Evolutionary conservation across 2,888 invertebrate species (phyloP), one percentile per base, ranked within the genome.

Genomic region (Coleophora flavipennella): DNA sequence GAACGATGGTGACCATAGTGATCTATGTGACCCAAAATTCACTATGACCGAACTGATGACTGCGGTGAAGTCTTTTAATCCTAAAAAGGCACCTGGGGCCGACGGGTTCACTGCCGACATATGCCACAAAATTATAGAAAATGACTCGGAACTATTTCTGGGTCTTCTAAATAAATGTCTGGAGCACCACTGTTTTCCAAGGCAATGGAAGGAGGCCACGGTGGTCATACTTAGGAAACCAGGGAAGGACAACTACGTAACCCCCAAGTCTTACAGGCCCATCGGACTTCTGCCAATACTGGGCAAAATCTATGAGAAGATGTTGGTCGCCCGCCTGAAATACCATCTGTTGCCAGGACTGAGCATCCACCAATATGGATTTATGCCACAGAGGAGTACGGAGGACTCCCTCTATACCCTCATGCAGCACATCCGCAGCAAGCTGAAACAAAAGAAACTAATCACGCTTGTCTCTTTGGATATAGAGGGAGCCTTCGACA

Each of bases 91-190:
- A 0, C 52, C 51, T 0, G 52, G 50, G 6, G 28, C 33, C 1
- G 51, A 55, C 8, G 48, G 51, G 1, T 28, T 50, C 3, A 48
- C 48, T 0, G 41, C 53, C 0, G 50, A 53, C 12, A 54, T 56
- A 1, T 51, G 49, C 27, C 14, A 12, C 1, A 11, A 8, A n/a
- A 48, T 46, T 8, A 48, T 50, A 11, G 33, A 11, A 10, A 20
- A 31, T 0, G 33, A 42, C 1, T 25, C 14, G 2, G 41, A 44
- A 2, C 9, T 33, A 0, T 40, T 42, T 13, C 14, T 41, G 8
- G 40, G 8, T 1, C 13, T 45, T 0, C 6, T 10, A 1, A 43
- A 45, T 31, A 39, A 36, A 8, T 43, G 43, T 10, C 33, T 45
- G 1, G 4, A 26, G n/a, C n/a, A n/a, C 3, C 3, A 20, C 20